Evolutionary conservation across 2,113 vertebrate species (phyloP).

Genomic region (Dicerorhinus sumatrensis): DNA sequence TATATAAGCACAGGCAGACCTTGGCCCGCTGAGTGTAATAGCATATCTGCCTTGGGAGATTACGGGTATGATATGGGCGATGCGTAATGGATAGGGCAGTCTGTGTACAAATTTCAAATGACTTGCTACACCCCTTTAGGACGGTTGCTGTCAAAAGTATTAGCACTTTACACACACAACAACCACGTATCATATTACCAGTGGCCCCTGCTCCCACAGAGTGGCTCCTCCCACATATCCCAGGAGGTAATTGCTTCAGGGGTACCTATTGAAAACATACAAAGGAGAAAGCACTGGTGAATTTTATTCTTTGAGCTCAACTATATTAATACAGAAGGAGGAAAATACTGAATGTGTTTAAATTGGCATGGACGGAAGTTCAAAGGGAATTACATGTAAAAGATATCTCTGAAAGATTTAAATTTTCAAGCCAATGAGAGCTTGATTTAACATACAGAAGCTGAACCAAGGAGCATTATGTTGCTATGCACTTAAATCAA

Average conservation of each 20-base stretch:
- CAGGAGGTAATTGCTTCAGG: not conserved
- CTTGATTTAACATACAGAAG: not conserved
- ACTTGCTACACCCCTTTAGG: constrained; percentile 71
- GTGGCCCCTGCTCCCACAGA: not conserved
- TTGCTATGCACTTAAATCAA: not conserved
- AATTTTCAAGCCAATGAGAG: not conserved
- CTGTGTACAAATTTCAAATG: constrained; percentile 76
- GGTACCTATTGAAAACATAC: constrained; percentile 3
- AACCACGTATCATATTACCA: constrained; percentile 43
- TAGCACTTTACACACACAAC: constrained; percentile 50
- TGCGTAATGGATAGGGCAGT: constrained; percentile 67
- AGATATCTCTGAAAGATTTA: not conserved
- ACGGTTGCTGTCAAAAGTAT: constrained; percentile 72
- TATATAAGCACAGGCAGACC: not conserved
- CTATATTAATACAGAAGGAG: not conserved
- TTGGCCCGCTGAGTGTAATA: constrained; percentile 59
- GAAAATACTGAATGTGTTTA: not conserved
- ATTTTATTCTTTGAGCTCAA: constrained; percentile 32
- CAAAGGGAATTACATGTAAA: not conserved
- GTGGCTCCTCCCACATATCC: not conserved
- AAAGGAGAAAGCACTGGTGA: constrained; percentile 18
- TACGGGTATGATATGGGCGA: constrained; percentile 58
- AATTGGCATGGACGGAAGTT: not conserved
- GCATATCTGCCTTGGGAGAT: constrained; percentile 74
- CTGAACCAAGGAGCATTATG: too few species aligned